phyloP scores from a whole-genome alignment of 2,888 invertebrate genomes.

The Apodemia duryi region DNA sequence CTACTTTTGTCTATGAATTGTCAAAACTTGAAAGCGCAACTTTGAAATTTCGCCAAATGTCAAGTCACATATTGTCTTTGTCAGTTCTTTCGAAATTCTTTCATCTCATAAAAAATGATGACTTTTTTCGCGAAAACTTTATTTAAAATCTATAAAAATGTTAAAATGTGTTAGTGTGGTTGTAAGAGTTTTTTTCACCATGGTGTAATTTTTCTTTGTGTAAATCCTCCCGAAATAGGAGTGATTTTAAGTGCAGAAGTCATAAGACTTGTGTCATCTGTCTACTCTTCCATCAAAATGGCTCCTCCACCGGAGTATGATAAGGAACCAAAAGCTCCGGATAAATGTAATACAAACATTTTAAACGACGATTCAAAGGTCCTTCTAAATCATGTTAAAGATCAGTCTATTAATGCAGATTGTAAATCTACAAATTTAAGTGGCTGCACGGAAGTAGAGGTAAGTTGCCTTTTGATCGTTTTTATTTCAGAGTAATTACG shows the following conservation, averaged over 20 bases:
- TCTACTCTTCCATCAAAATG: slow-evolving; percentile 83
- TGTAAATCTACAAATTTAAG: slow-evolving; percentile 53
- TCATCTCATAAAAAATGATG: slow-evolving; percentile 11
- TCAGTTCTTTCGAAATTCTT: slow-evolving; percentile 10
- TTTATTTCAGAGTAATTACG: not conserved
- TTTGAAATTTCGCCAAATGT: slow-evolving; percentile 5
- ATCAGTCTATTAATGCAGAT: slow-evolving; percentile 63
- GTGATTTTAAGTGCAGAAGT: slow-evolving; percentile 70
- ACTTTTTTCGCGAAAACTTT: slow-evolving; percentile 11
- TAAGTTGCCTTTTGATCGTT: slow-evolving; percentile 49
- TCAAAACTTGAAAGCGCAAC: not conserved
- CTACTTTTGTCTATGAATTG: not conserved
- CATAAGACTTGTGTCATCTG: slow-evolving; percentile 80
- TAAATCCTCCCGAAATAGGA: slow-evolving; percentile 23
- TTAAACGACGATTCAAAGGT: slow-evolving; percentile 71
- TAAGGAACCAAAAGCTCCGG: slow-evolving; percentile 87
- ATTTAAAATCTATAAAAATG: not conserved
- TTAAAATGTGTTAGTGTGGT: slow-evolving; percentile 3
- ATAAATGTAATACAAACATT: slow-evolving; percentile 77
- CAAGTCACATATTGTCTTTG: slow-evolving; percentile 8
- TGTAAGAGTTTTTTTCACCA: not conserved
- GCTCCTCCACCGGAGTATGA: slow-evolving; percentile 89
- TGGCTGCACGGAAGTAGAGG: slow-evolving; percentile 61
- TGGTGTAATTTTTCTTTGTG: slow-evolving; percentile 11
- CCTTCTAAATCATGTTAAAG: slow-evolving; percentile 60